Evolutionary conservation across 2,113 vertebrate species (phyloP), one percentile per base, ranked within the genome.

Genomic region (Oncorhynchus masou): DNA sequence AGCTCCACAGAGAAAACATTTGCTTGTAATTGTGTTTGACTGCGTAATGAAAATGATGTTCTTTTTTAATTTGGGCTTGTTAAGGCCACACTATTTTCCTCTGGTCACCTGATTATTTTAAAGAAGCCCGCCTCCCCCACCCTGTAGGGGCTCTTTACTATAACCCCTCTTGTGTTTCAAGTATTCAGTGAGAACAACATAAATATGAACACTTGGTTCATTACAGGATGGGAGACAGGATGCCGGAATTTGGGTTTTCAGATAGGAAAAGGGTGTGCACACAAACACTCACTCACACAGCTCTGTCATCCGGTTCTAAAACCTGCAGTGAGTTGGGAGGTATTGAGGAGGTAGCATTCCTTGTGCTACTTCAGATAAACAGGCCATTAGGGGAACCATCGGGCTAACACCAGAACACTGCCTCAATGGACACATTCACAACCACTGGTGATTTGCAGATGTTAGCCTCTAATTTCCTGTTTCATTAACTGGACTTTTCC

Each of bases 21-120:
- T 96, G 95, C 96, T 98, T 98, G 96, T 97, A 98, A 99, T 99
- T 97, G 97, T 97, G 97, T 98, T 97, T 97, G 97, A 97, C 97
- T 96, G 96, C 95, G 96, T 97, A 98, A 98, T 97, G 96, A 98
- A 98, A 98, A 99, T 97, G 96, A 98, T 99, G 97, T 99, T 99
- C 97, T 98, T 99, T 99, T 99, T 96, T 93, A 96, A 96, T 96
- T 93, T 95, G 94, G 95, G 96, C 96, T 98, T 96, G 96, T 97
- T 95, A 97, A 98, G 95, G 96, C 95, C 95, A 95, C 88, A 94
- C 94, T 96, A 89, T 92, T 91, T 90, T 89, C 87, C 88, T 86
- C 89, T 95, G 96, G 96, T 96, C 95, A 96, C 94, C 94, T 93
- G 95, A 95, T 94, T 93, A 94, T 96, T 95, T 93, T 95, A 95